Evolutionary conservation across 1,140 invertebrate species (phyloP).

Genomic region (Zeugodacus cucurbitae): DNA sequence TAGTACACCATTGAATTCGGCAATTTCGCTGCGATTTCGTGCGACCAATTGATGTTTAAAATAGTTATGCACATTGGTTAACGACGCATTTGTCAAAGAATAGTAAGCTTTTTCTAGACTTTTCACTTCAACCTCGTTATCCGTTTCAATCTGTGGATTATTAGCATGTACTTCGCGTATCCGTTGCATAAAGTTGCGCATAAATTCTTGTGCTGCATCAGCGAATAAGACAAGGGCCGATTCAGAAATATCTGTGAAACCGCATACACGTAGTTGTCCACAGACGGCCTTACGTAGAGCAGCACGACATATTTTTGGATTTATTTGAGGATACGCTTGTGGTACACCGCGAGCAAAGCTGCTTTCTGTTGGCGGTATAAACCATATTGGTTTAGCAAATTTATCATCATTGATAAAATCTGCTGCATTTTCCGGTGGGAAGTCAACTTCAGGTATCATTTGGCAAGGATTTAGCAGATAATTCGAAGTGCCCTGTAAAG

Average conservation of each 20-base stretch:
- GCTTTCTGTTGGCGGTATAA: constrained; percentile 57
- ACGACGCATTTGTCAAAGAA: constrained; percentile 54
- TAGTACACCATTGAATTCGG: constrained; percentile 57
- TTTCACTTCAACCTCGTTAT: constrained; percentile 46
- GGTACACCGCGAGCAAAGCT: constrained; percentile 56
- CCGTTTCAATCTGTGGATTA: constrained; percentile 21
- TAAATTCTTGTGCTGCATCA: constrained; percentile 59
- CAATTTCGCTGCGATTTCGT: constrained; percentile 58
- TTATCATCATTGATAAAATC: constrained; percentile 56
- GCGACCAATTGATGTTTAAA: constrained; percentile 63
- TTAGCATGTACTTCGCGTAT: constrained; percentile 41
- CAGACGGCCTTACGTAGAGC: constrained; percentile 59
- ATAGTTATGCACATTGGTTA: constrained; percentile 62
- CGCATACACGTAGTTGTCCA: constrained; percentile 58
- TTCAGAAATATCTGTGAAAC: constrained; percentile 62
- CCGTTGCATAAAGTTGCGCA: constrained; percentile 53
- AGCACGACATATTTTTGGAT: constrained; percentile 49
- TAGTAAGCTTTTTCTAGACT: constrained; percentile 58
- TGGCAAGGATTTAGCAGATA: constrained; percentile 63
- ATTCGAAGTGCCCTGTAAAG: constrained; percentile 55
- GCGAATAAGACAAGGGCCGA: constrained; percentile 57
- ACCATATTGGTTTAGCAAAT: constrained; percentile 64
- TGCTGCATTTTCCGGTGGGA: constrained; percentile 62
- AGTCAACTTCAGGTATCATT: constrained; percentile 64
- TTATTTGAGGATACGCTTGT: constrained; percentile 54